Conservation (phyloP, 2,113 vertebrate species). For the Phainopepla nitens region DNA sequence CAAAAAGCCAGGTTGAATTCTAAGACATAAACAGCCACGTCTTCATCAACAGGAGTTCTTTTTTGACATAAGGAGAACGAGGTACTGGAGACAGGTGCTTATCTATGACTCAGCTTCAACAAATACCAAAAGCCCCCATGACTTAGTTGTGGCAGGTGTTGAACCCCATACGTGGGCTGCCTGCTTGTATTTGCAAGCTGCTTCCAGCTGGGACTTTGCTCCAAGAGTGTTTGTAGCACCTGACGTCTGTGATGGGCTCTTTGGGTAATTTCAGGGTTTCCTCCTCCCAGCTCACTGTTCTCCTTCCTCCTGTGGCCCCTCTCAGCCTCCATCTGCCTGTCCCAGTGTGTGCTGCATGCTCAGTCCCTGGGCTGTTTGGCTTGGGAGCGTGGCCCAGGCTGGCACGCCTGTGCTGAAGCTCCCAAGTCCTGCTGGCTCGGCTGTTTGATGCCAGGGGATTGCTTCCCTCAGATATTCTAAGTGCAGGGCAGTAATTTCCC, state of each 20-base stretch:
- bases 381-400: not conserved
- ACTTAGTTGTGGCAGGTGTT: not conserved
- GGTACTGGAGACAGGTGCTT: not conserved
- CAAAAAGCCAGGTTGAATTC: not conserved
- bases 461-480: not conserved
- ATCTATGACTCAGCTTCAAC: not conserved
- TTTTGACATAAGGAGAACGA: not conserved
- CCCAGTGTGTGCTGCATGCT: not conserved
- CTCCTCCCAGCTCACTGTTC: not conserved
- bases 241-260: not conserved
- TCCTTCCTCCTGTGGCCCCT: not conserved
- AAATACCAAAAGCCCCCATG: not conserved
- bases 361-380: not conserved
- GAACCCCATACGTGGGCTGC: accelerated
- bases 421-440: not conserved
- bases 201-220: not conserved
- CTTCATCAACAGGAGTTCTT: not conserved
- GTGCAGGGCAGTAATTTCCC: not conserved
- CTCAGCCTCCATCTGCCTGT: not conserved
- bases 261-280: not conserved
- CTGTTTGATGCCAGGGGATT: not conserved
- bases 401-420: accelerated
- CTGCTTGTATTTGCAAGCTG: not conserved
- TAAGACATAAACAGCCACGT: accelerated
- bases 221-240: accelerated